Base-by-base conservation (phyloP, 1,140 invertebrate genomes). In the Lepidurus apus region DNA sequence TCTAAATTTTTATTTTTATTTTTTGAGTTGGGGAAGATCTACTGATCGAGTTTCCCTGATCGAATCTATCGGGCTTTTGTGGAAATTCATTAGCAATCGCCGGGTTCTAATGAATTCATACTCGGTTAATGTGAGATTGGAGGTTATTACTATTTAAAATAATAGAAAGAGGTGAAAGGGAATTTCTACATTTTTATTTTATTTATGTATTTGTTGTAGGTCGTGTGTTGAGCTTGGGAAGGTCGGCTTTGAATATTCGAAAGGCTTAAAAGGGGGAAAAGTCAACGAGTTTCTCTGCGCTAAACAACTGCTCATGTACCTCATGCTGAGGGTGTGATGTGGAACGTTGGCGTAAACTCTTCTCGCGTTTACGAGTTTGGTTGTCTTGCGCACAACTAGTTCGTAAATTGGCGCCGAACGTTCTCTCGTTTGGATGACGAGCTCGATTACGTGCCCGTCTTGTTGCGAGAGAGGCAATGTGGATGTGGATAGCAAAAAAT, bases 291-390 rank as follows among this genome's bases (percentile, higher is more conserved):
- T 65, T 21, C 53, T 47, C 17, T 10, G 4, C 17, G 1, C 45
- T 21, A 65, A 65, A 65, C 53, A 65, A 65, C 53, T 65, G 53
- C 53, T 65, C 53, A 65, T 65, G 21, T 65, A 65, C 53, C 53
- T n/a, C 53, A 65, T 65, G 53, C 53, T 65, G 53, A 7, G 53
- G 53, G 53, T 65, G 53, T 65, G 53, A 65, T 65, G 53, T 65
- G 53, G 21, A 65, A 65, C 53, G 53, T 17, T 65, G 9, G 17
- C 53, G 53, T 65, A 65, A 21, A 65, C 17, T n/a, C 17, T 21
- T 47, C 45, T 65, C 21, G 13, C 53, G 21, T 17, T 65, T 21
- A 17, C 53, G 53, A n/a, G 17, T 5, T 21, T 17, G 17, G 53
- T n/a, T 13, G 53, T n/a, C 53, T 9, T 5, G 53, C 53, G 7